These are phyloP conservation scores for Squalus acanthias DNA, from an alignment of 2,797 vertebrate genomes.

Conservation along the genomic window DNA sequence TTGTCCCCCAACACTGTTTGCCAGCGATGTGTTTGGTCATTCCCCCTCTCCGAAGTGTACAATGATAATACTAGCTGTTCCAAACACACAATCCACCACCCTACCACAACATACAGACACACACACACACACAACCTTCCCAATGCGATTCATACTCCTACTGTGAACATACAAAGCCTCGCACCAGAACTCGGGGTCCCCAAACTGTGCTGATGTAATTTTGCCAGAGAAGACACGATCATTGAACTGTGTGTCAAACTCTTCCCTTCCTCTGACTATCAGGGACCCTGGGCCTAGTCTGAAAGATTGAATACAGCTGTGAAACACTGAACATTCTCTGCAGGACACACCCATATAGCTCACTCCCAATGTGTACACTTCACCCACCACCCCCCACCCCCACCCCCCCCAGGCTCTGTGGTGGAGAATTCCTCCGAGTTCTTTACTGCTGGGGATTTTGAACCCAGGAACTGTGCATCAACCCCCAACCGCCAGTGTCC, in stretches of 20 bases:
- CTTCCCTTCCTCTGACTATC: background rate
- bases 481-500: background rate
- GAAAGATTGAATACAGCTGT: background rate
- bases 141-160: constrained; percentile 47
- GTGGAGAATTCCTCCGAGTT: background rate
- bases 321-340: background rate
- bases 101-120: constrained; percentile 40
- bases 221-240: constrained; percentile 38
- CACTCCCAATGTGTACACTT: background rate
- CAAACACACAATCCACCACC: constrained; percentile 46
- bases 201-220: constrained; percentile 40
- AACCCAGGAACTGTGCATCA: constrained; percentile 2
- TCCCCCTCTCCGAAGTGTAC: constrained; percentile 61
- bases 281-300: background rate
- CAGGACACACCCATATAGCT: background rate
- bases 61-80: constrained; percentile 49
- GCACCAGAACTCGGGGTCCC: constrained; percentile 42
- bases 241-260: background rate
- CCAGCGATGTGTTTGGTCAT: constrained; percentile 58
- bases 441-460: background rate
- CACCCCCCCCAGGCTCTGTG: background rate
- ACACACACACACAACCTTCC: constrained; percentile 51
- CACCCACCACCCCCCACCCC: too few species aligned
- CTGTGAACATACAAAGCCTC: constrained; percentile 45
- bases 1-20: background rate